Evolutionary conservation across 37 sponge, comb jelly and placozoan species (phyloP), one percentile per base, ranked within the genome.

Genomic region (Aplysina aerophoba): DNA sequence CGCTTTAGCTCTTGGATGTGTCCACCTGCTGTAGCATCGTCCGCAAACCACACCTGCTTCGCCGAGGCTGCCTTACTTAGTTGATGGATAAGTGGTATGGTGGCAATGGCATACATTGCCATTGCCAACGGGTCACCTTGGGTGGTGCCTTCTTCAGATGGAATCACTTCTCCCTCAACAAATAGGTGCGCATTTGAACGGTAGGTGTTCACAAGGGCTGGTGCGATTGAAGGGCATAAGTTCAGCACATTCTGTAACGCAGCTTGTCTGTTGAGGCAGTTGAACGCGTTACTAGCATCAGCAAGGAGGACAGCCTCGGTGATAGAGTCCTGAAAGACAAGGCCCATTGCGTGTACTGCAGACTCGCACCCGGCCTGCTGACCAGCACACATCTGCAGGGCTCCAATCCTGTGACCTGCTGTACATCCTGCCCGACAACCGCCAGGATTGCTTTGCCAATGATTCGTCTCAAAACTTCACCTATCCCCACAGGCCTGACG

Each of bases 31-130:
- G 50, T 44, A 8, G 50, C 50, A 8, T 3, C 50, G 8, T 44
- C 50, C 8, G 50, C 50, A 44, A 44, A 44, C 50, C 50, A 44
- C 50, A 44, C 50, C 50, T 44, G 50, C 50, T 44, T 44, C 50
- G 8, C 3, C 8, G 50, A 44, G 50, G 50, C 50, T 44, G 8
- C 50, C 8, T 44, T 44, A 44, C 50, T 44, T 8, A 44, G 50
- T 44, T 44, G 50, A 44, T 44, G 50, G 50, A 44, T 44, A 44
- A 44, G 50, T 8, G 50, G 64, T 62, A 62, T 62, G 28, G 64
- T 62, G 64, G 64, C 64, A 62, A 62, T 62, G 64, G 28, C 64
- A 62, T 62, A 62, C 64, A 62, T 62, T 62, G 64, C 64, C 28
- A 62, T 62, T 62, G 64, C 64, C 64, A 62, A 27, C 27, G 64